Base-by-base conservation (phyloP, 1,140 invertebrate genomes). In the Drosophila biarmipes region DNA sequence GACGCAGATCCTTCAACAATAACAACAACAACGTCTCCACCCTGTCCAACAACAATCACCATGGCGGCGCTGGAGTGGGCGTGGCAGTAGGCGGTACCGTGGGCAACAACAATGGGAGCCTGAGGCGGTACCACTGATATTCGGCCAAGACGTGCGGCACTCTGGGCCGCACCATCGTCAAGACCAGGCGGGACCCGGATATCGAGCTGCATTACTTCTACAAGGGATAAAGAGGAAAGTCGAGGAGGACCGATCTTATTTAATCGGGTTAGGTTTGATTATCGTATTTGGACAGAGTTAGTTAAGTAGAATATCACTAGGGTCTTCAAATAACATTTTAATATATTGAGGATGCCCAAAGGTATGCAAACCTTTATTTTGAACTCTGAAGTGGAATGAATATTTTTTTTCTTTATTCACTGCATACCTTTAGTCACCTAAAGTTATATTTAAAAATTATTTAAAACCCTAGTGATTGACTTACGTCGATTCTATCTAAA, bases 41-140 rank as follows among this genome's bases (percentile, higher is more conserved):
- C 10, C 61, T 91, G 8, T 82, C 78, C 5, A 89, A 90, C 68
- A 89, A 89, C 54, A 84, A 89, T 24, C 85, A 86, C 21, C 73
- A 80, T 46, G 55, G 43, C 27, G 49, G 15, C 43, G 51, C 48
- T 6, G 77, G 42, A 12, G 54, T 64, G 31, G 35, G 59, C 24
- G 37, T 72, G 54, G 67, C 62, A 19, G 24, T 58, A n/a, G 52
- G 45, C 43, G 54, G n/a, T 27, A 43, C 42, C 31, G 55, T 12
- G 45, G 73, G 55, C 63, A 91, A 90, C 62, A 85, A 91, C 62
- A 91, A 90, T 3, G 84, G 84, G 17, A 91, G 90, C 24, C 73
- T 91, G 58, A 62, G 90, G 12, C 82, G 84, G 31, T 91, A 91
- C 57, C 90, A 91, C 90, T 91, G 90, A 91, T 91, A 91, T 62